phyloP scores from a whole-genome alignment of 37 sponge, comb jelly and placozoan species.

The Diacarnus erythraeanus region DNA sequence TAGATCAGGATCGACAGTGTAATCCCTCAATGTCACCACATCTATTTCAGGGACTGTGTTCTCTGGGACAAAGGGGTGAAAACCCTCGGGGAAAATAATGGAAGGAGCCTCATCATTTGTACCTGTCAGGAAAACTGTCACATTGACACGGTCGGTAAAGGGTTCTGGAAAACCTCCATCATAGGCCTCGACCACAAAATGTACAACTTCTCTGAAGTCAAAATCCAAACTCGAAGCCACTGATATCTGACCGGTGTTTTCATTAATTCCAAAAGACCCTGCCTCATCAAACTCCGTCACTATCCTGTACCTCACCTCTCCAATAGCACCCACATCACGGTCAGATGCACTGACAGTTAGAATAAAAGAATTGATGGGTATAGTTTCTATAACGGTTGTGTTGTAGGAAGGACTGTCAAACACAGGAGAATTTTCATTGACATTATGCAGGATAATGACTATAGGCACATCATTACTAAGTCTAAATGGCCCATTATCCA shows the following conservation, averaged over 20 bases:
- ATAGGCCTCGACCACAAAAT: constrained; percentile 71
- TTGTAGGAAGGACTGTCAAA: constrained; percentile 42
- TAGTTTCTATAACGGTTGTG: constrained; percentile 38
- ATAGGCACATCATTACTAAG: constrained; percentile 13
- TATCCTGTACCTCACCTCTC: constrained; percentile 56
- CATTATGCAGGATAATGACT: constrained; percentile 46
- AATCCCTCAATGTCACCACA: constrained; percentile 34
- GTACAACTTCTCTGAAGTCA: constrained; percentile 42
- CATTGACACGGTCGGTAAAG: constrained; percentile 50
- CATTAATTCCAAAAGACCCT: constrained; percentile 63
- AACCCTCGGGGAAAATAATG: constrained; percentile 46
- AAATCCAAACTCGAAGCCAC: constrained; percentile 51
- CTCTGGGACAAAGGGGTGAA: constrained; percentile 35
- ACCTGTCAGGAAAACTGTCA: constrained; percentile 55
- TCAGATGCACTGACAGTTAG: constrained; percentile 58
- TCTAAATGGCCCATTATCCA: constrained; percentile 21
- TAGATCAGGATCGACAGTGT: constrained; percentile 62
- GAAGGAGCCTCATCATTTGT: constrained; percentile 66
- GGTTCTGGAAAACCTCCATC: constrained; percentile 87
- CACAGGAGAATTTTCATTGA: constrained; percentile 41
- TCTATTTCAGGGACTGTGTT: constrained; percentile 33
- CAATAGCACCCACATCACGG: constrained; percentile 44
- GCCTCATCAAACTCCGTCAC: constrained; percentile 56
- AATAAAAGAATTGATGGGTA: constrained; percentile 14
- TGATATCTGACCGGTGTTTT: constrained; percentile 38